Evolutionary conservation across 2,113 vertebrate species (phyloP).

Genomic region (Ornithorhynchus anatinus): DNA sequence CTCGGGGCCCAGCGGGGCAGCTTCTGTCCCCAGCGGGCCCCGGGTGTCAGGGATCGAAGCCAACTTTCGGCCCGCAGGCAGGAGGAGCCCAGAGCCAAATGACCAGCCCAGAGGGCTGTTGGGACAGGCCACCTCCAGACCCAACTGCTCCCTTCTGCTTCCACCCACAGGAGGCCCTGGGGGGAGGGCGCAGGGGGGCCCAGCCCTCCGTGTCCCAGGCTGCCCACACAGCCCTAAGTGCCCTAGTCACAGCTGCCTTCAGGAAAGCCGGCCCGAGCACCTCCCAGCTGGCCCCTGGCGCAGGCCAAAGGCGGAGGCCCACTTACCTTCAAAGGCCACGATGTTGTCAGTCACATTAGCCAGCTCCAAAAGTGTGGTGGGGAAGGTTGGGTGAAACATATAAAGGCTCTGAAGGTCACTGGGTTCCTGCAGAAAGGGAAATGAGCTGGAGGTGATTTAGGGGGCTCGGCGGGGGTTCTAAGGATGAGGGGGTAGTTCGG

Average conservation of each 20-base stretch:
- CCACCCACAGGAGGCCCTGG: neutral
- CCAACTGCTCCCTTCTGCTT: too few relatives aligned
- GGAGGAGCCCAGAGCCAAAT: neutral
- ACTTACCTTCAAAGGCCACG: constrained; percentile 77
- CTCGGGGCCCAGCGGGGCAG: too few relatives aligned
- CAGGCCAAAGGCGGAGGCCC: rapidly evolving
- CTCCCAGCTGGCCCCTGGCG: rapidly evolving
- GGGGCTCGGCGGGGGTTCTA: too few relatives aligned
- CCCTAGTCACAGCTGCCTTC: too few relatives aligned
- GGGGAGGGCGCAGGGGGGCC: too few relatives aligned
- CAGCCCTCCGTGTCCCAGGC: neutral
- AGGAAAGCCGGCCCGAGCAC: neutral
- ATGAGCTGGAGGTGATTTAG: neutral
- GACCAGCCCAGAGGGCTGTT: neutral
- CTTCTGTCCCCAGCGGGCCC: too few relatives aligned
- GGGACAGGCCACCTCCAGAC: too few relatives aligned
- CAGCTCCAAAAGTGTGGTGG: constrained; percentile 78
- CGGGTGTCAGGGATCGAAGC: too few relatives aligned
- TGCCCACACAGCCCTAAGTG: too few relatives aligned
- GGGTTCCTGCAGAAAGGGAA: constrained; percentile 36
- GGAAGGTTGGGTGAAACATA: constrained; percentile 84
- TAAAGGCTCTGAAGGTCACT: constrained; percentile 67
- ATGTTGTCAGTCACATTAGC: constrained; percentile 74
- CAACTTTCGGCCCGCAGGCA: rapidly evolving
- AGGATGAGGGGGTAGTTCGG: too few relatives aligned